Conservation (phyloP, 1,140 invertebrate species). For the Vollenhovia emeryi region DNA sequence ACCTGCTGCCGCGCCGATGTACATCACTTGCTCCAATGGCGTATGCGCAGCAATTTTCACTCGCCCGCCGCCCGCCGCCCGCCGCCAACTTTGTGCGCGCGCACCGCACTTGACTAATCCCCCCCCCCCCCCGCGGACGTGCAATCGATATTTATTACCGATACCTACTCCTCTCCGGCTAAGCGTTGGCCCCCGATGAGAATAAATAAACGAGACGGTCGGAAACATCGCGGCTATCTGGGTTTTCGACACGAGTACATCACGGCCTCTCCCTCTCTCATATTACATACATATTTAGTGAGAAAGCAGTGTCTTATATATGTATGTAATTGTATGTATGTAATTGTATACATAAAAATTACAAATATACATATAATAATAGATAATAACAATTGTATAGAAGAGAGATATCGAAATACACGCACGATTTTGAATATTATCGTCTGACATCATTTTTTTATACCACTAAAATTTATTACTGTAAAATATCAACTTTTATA, state of each 20-base stretch:
- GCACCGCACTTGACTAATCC: not conserved
- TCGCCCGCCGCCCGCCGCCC: not conserved
- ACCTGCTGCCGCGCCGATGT: not conserved
- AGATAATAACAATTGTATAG: conserved; percentile 84
- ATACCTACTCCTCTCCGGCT: not conserved
- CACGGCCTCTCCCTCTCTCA: no score
- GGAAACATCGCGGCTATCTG: not conserved
- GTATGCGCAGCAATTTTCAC: conserved; percentile 25
- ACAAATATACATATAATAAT: conserved; percentile 82
- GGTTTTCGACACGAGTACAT: no score
- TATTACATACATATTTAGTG: no score
- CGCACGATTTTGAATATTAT: conserved; percentile 85
- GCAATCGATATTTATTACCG: conserved; percentile 3
- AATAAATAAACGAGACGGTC: not conserved
- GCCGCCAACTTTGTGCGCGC: not conserved
- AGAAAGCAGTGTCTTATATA: not conserved
- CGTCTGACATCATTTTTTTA: conserved; percentile 85
- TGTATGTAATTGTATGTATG: no score
- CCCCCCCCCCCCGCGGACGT: not conserved
- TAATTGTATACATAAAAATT: conserved; percentile 83
- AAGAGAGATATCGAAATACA: conserved; percentile 86
- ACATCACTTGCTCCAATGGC: not conserved
- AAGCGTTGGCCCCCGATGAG: not conserved
- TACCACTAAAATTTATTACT: conserved; percentile 82
- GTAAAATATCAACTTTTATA: no score